Conservation (phyloP, 92 coral and sea anemone species). For the Galaxea fascicularis region DNA sequence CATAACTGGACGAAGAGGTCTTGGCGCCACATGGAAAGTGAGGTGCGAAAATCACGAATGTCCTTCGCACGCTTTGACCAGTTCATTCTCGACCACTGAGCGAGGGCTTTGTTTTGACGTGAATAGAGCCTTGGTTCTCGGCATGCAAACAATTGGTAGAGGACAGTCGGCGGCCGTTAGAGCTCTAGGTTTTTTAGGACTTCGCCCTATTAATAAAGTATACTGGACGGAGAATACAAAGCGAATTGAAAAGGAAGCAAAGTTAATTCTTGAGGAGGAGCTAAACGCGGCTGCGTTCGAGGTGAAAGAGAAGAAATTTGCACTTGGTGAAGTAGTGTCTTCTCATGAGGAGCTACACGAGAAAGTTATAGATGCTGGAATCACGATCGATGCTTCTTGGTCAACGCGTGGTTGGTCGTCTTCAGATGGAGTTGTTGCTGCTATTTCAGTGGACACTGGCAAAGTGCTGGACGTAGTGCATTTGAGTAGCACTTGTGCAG, state of each 20-base stretch:
- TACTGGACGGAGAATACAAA: conserved; percentile 52
- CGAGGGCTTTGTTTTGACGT: conserved; percentile 41
- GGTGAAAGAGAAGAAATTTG: conserved; percentile 20
- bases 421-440: conserved; percentile 57
- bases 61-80: conserved; percentile 1
- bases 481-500: conserved; percentile 38
- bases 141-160: conserved; percentile 50
- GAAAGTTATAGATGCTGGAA: conserved; percentile 44
- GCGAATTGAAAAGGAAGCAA: conserved; percentile 2
- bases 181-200: conserved; percentile 41
- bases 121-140: conserved; percentile 59
- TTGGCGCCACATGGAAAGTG: conserved; percentile 31
- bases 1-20: conserved; percentile 27
- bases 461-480: conserved; percentile 59
- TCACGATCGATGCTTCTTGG: conserved; percentile 63
- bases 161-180: conserved; percentile 61
- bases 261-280: conserved; percentile 29
- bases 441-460: conserved; percentile 58
- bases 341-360: conserved; percentile 41
- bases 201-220: conserved; percentile 27
- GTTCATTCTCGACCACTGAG: conserved; percentile 42
- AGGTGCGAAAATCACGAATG: conserved; percentile 43
- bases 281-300: conserved; percentile 43
- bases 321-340: conserved; percentile 22
- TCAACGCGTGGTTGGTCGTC: conserved; percentile 64